Evolutionary conservation across 2,113 vertebrate genomes (phyloP).

Genomic region (Myotis davidii): DNA sequence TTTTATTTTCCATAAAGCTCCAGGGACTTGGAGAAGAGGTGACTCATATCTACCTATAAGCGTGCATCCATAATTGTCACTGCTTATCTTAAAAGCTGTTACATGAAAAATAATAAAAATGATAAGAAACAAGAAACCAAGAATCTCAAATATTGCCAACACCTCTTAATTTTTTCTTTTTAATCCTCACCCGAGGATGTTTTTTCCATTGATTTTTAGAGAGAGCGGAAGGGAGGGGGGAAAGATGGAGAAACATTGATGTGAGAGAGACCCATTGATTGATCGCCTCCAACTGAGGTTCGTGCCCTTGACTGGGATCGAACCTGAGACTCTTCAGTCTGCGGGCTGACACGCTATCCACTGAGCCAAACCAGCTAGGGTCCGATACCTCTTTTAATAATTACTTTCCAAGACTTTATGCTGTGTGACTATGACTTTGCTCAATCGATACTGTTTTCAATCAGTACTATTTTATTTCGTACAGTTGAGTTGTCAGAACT

Average conservation of each 20-base stretch:
- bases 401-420: not conserved
- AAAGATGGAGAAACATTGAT: too few relatives aligned
- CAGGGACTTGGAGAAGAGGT: not conserved
- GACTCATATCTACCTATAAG: not conserved
- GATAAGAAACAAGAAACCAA: not conserved
- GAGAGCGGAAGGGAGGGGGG: too few relatives aligned
- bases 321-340: too few relatives aligned
- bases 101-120: constrained; percentile 4
- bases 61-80: not conserved
- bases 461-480: not conserved
- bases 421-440: not conserved
- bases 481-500: not conserved
- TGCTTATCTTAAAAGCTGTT: not conserved
- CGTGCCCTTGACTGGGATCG: too few relatives aligned
- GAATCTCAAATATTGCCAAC: not conserved
- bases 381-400: not conserved
- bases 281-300: too few relatives aligned
- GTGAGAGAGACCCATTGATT: too few relatives aligned
- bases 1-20: constrained; percentile 1
- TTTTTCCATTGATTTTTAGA: too few relatives aligned
- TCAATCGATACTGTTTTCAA: not conserved
- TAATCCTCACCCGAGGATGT: too few relatives aligned
- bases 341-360: too few relatives aligned
- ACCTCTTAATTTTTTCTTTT: too few relatives aligned
- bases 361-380: too few relatives aligned